Evolutionary conservation across 2,113 vertebrate species (phyloP), one percentile per base, ranked within the genome.

Genomic region (Alaudala cheleensis): DNA sequence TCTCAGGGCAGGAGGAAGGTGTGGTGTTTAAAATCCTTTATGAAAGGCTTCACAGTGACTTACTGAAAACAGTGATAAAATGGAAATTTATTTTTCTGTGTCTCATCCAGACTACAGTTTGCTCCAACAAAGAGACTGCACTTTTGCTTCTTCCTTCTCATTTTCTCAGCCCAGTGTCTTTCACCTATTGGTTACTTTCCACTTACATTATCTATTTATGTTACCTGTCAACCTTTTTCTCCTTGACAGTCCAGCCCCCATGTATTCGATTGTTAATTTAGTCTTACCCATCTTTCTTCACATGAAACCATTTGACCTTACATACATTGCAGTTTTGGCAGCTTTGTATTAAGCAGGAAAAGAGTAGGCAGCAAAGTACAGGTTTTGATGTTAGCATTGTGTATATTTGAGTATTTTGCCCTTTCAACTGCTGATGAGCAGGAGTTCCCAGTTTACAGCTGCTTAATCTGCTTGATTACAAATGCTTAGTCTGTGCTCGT

Each of bases 381-480:
- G n/a, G 17, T 92, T 90, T 90, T 66, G 54, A 26, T 70, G 26
- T 70, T 80, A 88, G 37, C 34, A 17, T 39, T 66, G 44, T 42
- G 24, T 23, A 5, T 64, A n/a, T 67, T 50, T 51, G 28, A 78
- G n/a, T 54, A 31, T 78, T 73, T 92, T 90, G 18, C 28, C 34
- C 28, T 93, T 93, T 65, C 49, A 71, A 26, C 61, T 74, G 26
- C 57, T 57, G 69, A 34, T 88, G 65, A 92, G 10, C 40, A 83
- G 71, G 56, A 67, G 44, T 74, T 95, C 25, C 51, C 28, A 22
- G 49, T 95, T 90, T 90, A 81, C 49, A 88, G 56, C 60, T 67
- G 14, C 65, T 71, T 74, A 16, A 81, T 96, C 56, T 81, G 39
- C 82, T 90, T 90, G 71, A 80, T 94, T 93, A 57, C 54, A 81